These are phyloP conservation scores for Ochotona curzoniae DNA, from an alignment of 2,113 vertebrate species.

Conservation along the genomic window DNA sequence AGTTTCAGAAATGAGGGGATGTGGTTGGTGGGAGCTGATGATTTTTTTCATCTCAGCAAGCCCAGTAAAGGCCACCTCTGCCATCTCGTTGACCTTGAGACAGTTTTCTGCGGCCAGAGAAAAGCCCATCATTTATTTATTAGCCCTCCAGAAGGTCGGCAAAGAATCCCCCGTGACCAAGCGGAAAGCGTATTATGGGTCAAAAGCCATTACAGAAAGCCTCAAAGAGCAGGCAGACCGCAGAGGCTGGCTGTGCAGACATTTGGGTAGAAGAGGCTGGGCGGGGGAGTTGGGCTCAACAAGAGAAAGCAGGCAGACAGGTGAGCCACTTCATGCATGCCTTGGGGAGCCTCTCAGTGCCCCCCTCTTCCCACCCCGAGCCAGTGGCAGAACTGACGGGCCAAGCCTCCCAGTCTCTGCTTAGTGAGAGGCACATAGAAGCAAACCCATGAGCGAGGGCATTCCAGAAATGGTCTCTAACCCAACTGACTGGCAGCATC, in stretches of 20 bases:
- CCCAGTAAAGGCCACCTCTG: conserved; percentile 60
- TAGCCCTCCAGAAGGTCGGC: conserved; percentile 72
- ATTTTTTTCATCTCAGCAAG: conserved; percentile 77
- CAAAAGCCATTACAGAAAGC: conserved; percentile 70
- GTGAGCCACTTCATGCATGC: neutral
- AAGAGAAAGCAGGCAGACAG: neutral
- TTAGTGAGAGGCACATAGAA: neutral
- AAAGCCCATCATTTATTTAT: conserved; percentile 82
- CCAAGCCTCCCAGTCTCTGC: neutral
- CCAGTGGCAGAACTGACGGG: neutral
- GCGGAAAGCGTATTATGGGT: conserved; percentile 70
- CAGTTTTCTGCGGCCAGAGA: conserved; percentile 69
- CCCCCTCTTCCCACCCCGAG: neutral
- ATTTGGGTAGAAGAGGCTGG: neutral
- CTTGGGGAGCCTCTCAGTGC: neutral
- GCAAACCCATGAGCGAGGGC: neutral
- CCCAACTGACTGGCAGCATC: neutral
- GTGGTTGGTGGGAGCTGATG: conserved; percentile 78
- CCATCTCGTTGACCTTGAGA: conserved; percentile 74
- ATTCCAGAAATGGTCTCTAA: conserved; percentile 24
- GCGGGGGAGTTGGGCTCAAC: neutral
- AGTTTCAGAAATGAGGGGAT: conserved; percentile 71
- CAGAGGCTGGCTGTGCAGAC: neutral
- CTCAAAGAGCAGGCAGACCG: conserved; percentile 28
- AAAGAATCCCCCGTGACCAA: conserved; percentile 63